These are phyloP conservation scores for Cataglyphis hispanica DNA, from an alignment of 1,140 invertebrate genomes.

Conservation along the genomic window DNA sequence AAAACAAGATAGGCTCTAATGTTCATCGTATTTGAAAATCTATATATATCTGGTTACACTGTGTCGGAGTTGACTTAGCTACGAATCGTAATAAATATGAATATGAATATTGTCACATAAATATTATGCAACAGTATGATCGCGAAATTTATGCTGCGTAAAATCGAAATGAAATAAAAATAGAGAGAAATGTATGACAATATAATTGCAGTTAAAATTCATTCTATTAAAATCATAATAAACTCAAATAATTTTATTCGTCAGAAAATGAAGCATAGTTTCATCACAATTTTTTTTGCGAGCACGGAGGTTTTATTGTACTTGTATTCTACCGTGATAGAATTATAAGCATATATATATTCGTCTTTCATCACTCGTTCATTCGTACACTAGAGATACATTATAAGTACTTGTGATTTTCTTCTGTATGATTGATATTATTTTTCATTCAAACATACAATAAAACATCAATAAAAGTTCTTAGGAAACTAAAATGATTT, in stretches of 20 bases:
- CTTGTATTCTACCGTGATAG: slow-evolving; percentile 15
- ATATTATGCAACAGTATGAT: slow-evolving; percentile 8
- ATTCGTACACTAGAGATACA: slow-evolving; percentile 26
- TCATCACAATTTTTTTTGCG: not conserved
- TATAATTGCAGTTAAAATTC: not conserved
- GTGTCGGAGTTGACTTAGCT: slow-evolving; percentile 24
- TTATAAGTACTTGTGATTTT: slow-evolving; percentile 64
- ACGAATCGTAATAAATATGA: slow-evolving; percentile 25
- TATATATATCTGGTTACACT: slow-evolving; percentile 14
- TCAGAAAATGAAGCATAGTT: not conserved
- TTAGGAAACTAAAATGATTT: slow-evolving; percentile 75
- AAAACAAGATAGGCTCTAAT: slow-evolving; percentile 40
- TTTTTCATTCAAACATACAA: slow-evolving; percentile 74
- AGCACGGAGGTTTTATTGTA: not conserved
- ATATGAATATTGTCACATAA: slow-evolving; percentile 18
- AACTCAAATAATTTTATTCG: slow-evolving; percentile 6
- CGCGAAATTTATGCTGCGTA: not conserved
- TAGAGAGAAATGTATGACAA: not conserved
- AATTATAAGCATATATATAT: slow-evolving; percentile 2
- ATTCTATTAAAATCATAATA: not conserved
- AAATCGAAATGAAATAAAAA: not conserved
- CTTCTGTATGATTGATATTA: slow-evolving; percentile 73
- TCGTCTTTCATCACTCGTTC: slow-evolving; percentile 37
- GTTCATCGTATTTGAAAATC: slow-evolving; percentile 32
- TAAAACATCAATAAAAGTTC: slow-evolving; percentile 81